Conservation (phyloP, 2,797 vertebrate species). For the Sarcoramphus papa region DNA sequence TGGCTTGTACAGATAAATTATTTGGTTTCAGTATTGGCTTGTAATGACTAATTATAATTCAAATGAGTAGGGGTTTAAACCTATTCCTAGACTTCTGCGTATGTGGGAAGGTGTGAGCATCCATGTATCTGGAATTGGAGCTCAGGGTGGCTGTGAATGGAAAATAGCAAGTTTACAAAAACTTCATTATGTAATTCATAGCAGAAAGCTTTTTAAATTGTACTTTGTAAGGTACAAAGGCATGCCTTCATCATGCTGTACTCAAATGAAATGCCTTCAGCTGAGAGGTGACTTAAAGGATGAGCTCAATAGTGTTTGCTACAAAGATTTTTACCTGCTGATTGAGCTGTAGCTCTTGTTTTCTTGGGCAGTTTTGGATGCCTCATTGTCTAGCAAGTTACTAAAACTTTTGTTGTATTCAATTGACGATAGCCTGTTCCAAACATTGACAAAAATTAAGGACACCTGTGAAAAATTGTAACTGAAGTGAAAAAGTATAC, state of each 20-base stretch:
- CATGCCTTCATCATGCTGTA: not conserved
- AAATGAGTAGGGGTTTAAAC: not conserved
- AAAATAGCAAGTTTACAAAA: not conserved
- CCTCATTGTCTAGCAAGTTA: not conserved
- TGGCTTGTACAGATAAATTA: not conserved
- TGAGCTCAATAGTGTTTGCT: not conserved
- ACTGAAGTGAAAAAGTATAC: not conserved
- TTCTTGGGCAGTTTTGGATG: not conserved
- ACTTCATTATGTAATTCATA: not conserved
- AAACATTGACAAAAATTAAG: not conserved
- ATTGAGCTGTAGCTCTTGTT: not conserved
- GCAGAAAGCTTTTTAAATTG: not conserved
- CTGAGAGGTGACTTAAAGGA: not conserved
- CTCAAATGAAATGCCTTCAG: not conserved
- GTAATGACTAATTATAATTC: not conserved
- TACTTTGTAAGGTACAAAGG: not conserved
- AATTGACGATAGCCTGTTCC: not conserved
- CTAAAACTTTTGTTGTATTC: not conserved
- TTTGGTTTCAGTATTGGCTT: not conserved
- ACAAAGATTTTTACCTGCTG: not conserved
- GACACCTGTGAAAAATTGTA: not conserved
- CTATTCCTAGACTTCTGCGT: not conserved
- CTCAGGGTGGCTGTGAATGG: not conserved
- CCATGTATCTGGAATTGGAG: not conserved
- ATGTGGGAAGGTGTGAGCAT: not conserved